phyloP scores from a whole-genome alignment of 2,113 vertebrate genomes.

The Centropus bengalensis region DNA sequence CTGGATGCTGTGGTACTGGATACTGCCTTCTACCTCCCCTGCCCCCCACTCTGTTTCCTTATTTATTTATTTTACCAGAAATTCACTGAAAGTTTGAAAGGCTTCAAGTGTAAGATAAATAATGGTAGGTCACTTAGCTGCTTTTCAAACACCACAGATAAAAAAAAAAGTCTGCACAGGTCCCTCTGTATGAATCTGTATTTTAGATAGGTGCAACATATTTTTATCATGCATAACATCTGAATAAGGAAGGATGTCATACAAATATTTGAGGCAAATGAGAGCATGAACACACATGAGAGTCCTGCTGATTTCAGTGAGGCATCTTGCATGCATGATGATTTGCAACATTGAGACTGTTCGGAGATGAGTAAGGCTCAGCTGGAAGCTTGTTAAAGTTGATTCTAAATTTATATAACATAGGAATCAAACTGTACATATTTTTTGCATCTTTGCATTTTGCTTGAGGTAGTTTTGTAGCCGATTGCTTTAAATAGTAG shows the following conservation, averaged over 20 bases:
- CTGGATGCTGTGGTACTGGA: not conserved
- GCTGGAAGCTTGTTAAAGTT: not conserved
- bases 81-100: conserved; percentile 11
- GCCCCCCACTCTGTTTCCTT: too few species aligned
- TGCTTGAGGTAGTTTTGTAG: not conserved
- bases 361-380: not conserved
- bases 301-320: not conserved
- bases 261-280: conserved; percentile 4
- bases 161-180: not conserved
- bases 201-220: not conserved
- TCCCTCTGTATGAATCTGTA: not conserved
- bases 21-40: not conserved
- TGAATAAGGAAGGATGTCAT: not conserved
- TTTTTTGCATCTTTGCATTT: not conserved
- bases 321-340: not conserved
- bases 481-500: not conserved
- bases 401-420: not conserved
- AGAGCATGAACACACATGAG: not conserved
- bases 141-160: not conserved
- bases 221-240: not conserved
- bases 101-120: not conserved
- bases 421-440: not conserved
- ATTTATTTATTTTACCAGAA: not conserved
- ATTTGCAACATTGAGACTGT: not conserved
- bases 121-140: not conserved